phyloP scores from a whole-genome alignment of 2,113 vertebrate genomes.

The Aplodontia rufa region DNA sequence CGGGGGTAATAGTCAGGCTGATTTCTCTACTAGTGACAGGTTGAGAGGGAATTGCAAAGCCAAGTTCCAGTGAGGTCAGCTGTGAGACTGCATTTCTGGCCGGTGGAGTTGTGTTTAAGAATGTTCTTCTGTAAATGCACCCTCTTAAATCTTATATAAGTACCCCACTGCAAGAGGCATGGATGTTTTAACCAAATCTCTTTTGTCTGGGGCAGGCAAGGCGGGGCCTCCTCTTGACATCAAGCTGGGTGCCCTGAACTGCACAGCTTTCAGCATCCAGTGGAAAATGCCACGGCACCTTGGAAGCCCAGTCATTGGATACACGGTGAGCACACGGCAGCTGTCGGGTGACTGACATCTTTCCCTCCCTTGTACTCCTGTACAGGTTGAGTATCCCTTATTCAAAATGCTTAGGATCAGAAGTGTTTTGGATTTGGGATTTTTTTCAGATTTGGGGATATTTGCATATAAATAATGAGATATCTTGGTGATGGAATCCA shows the following conservation, averaged over 20 bases:
- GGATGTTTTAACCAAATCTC: conserved; percentile 43
- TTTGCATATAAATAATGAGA: background rate
- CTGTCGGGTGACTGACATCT: background rate
- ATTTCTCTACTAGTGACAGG: background rate
- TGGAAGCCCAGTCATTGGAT: conserved; percentile 88
- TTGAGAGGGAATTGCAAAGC: background rate
- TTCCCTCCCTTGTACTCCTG: background rate
- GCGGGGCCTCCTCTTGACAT: conserved; percentile 93
- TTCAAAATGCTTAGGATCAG: background rate
- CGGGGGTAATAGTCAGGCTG: background rate
- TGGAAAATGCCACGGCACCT: conserved; percentile 94
- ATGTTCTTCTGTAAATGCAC: background rate
- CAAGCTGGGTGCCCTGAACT: conserved; percentile 92
- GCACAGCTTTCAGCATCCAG: conserved; percentile 91
- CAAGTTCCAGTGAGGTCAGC: background rate
- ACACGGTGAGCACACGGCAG: conserved; percentile 86
- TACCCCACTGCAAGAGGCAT: background rate
- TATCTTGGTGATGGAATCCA: background rate
- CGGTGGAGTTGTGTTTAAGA: background rate
- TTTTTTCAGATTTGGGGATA: background rate
- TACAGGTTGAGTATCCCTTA: background rate
- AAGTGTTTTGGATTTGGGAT: background rate
- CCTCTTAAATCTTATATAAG: background rate
- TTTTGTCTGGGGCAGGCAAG: conserved; percentile 87
- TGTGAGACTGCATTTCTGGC: background rate